Percentiles rank a stretch among this genome's conserved stretches.
phyloP scores from a whole-genome alignment of 2,888 invertebrate genomes.

The Axea sp. region DNA sequence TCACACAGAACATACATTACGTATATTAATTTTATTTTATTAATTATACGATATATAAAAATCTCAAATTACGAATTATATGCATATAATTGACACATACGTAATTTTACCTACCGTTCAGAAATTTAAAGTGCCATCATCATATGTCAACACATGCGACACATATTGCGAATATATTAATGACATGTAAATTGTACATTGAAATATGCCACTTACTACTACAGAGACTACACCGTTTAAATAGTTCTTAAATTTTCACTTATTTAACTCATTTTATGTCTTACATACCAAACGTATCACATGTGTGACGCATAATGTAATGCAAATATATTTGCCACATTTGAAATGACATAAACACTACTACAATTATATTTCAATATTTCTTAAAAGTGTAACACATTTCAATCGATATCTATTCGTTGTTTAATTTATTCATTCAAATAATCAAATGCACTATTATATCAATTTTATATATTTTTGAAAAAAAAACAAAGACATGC shows the following conservation, averaged over 20 bases:
- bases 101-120: neutral
- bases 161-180: neutral
- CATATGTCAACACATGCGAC: neutral
- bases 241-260: neutral
- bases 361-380: neutral
- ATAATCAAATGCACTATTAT: no score
- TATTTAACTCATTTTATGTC: no score
- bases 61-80: slow-evolving; percentile 17
- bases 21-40: neutral
- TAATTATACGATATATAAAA: slow-evolving; percentile 7
- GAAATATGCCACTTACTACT: no score
- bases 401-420: neutral
- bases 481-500: neutral
- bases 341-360: no score
- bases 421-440: no score
- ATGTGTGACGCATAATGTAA: neutral
- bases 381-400: slow-evolving; percentile 14
- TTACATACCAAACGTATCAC: no score
- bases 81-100: slow-evolving; percentile 20
- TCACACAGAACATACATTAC: no score
- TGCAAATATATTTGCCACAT: no score
- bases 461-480: no score
- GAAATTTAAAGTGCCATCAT: neutral
- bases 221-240: no score
- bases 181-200: no score